These are phyloP conservation scores for Amblyraja radiata DNA, from an alignment of 2,797 vertebrate genomes.

Conservation along the genomic window DNA sequence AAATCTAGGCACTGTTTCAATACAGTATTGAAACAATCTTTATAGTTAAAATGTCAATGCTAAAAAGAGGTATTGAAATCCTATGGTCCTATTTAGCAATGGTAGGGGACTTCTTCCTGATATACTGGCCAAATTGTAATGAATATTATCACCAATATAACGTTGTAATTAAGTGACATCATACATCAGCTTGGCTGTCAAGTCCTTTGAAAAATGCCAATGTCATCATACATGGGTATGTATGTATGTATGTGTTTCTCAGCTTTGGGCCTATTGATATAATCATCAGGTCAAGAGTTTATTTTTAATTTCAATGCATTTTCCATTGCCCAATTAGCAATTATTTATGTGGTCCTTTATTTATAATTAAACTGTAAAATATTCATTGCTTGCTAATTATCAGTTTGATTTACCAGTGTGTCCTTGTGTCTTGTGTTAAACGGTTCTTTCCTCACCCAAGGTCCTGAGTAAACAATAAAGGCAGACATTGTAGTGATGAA, in stretches of 20 bases:
- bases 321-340: neutral
- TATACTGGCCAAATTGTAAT: neutral
- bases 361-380: neutral
- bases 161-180: no score
- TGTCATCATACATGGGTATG: neutral
- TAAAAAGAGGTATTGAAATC: neutral
- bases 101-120: neutral
- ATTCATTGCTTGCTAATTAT: neutral
- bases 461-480: neutral
- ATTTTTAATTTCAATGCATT: neutral
- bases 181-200: neutral
- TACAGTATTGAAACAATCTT: neutral
- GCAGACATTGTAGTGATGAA: neutral
- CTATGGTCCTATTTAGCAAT: neutral
- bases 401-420: neutral
- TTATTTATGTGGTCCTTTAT: neutral
- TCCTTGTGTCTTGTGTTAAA: neutral
- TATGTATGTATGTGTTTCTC: neutral
- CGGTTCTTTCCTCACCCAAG: neutral
- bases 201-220: neutral
- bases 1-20: neutral
- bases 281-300: neutral
- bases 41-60: neutral
- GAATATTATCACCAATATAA: neutral
- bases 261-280: neutral